A percentile compares a stretch with the other conserved stretches of the same genome.
These are phyloP conservation scores for Phyllopteryx taeniolatus DNA, from an alignment of 2,113 vertebrate species.

Conservation along the genomic window DNA sequence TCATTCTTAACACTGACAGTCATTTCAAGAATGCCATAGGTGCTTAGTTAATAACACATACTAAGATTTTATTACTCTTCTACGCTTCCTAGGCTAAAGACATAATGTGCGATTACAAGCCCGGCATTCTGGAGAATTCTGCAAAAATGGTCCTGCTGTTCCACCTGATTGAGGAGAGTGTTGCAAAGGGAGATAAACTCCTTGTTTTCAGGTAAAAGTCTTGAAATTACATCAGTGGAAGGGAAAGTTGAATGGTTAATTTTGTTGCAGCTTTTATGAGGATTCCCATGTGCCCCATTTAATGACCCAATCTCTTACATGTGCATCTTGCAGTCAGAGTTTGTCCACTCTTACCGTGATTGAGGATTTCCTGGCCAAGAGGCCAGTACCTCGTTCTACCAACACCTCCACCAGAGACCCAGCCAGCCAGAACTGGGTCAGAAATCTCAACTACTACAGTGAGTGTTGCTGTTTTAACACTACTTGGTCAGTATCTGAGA, in stretches of 20 bases:
- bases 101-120: constrained; percentile 86
- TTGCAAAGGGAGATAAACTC: constrained; percentile 89
- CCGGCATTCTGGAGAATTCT: constrained; percentile 87
- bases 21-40: neutral
- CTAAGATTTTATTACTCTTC: neutral
- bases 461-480: constrained; percentile 51
- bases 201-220: constrained; percentile 87
- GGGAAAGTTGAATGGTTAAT: neutral
- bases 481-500: neutral
- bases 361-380: constrained; percentile 90
- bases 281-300: neutral
- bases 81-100: constrained; percentile 81
- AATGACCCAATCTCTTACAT: neutral
- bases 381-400: constrained; percentile 73
- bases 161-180: constrained; percentile 89
- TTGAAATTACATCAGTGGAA: neutral
- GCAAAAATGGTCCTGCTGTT: constrained; percentile 96
- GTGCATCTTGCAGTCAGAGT: constrained; percentile 82
- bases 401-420: constrained; percentile 64
- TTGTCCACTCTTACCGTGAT: constrained; percentile 92
- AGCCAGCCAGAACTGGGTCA: constrained; percentile 82
- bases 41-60: neutral
- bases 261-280: neutral
- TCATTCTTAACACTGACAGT: neutral
- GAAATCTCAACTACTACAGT: constrained; percentile 93